Evolutionary conservation across 2,797 vertebrate species (phyloP).

Genomic region (Ceryle rudis): DNA sequence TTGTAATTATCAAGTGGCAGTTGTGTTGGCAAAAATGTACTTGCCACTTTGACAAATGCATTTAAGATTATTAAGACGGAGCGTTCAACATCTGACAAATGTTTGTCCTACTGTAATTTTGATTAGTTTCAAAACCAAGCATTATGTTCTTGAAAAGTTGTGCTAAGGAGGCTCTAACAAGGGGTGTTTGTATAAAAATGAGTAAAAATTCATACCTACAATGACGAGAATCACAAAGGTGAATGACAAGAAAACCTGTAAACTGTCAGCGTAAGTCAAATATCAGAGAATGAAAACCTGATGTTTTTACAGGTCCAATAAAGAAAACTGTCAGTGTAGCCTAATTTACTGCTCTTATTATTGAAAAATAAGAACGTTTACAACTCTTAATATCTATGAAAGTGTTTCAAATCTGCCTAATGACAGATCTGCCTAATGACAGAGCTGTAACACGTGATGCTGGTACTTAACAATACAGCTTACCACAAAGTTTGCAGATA

Average conservation of each 20-base stretch:
- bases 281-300: not conserved
- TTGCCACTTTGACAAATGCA: not conserved
- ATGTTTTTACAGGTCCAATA: not conserved
- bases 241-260: not conserved
- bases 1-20: not conserved
- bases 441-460: not conserved
- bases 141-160: not conserved
- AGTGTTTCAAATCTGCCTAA: not conserved
- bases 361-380: not conserved
- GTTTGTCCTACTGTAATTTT: not conserved
- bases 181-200: not conserved
- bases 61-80: not conserved
- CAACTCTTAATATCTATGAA: not conserved
- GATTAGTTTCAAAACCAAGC: not conserved
- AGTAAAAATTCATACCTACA: not conserved
- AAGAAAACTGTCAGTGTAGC: not conserved
- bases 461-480: not conserved
- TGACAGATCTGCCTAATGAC: not conserved
- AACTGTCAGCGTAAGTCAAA: not conserved
- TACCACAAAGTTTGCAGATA: slow-evolving; percentile 45
- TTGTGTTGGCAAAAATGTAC: not conserved
- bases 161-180: not conserved
- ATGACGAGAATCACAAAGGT: not conserved
- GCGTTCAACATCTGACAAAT: not conserved
- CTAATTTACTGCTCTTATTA: not conserved